phyloP scores from a whole-genome alignment of 2,797 vertebrate genomes.

The Dromococcyx pavoninus region DNA sequence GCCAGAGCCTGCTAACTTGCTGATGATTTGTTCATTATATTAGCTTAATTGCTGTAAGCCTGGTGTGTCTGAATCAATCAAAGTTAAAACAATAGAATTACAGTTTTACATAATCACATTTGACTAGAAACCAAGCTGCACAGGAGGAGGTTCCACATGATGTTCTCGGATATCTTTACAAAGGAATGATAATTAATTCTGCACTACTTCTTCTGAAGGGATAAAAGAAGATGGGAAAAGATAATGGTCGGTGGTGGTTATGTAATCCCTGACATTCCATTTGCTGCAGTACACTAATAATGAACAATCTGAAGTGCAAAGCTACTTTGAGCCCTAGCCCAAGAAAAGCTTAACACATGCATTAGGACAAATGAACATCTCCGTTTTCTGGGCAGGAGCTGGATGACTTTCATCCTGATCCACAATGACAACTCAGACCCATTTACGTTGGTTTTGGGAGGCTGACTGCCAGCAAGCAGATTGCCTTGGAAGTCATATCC shows the following conservation, averaged over 20 bases:
- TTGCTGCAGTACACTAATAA: neutral
- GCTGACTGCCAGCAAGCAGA: constrained; percentile 28
- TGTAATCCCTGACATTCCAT: neutral
- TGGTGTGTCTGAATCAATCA: constrained; percentile 26
- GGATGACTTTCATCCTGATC: constrained; percentile 26
- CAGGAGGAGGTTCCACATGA: constrained; percentile 7
- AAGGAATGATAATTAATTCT: constrained; percentile 45
- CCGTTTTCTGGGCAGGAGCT: neutral
- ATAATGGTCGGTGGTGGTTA: neutral
- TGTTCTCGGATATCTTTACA: constrained; percentile 43
- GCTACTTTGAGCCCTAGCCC: neutral
- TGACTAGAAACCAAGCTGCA: constrained; percentile 34
- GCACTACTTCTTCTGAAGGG: constrained; percentile 33
- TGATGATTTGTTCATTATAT: constrained; percentile 30
- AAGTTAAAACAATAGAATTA: constrained; percentile 51
- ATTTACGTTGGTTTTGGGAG: neutral
- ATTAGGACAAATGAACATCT: constrained; percentile 2
- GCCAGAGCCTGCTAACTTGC: neutral
- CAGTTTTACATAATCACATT: constrained; percentile 32
- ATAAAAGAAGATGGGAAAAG: constrained; percentile 7
- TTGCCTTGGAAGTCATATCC: constrained; percentile 12
- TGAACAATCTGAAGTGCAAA: constrained; percentile 13
- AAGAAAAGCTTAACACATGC: neutral
- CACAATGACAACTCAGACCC: constrained; percentile 35
- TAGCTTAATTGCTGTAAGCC: constrained; percentile 26